A percentile compares a stretch with the other conserved stretches of the same genome.
Evolutionary conservation across 2,797 vertebrate species (phyloP).

Genomic region (Molossus alvarezi): DNA sequence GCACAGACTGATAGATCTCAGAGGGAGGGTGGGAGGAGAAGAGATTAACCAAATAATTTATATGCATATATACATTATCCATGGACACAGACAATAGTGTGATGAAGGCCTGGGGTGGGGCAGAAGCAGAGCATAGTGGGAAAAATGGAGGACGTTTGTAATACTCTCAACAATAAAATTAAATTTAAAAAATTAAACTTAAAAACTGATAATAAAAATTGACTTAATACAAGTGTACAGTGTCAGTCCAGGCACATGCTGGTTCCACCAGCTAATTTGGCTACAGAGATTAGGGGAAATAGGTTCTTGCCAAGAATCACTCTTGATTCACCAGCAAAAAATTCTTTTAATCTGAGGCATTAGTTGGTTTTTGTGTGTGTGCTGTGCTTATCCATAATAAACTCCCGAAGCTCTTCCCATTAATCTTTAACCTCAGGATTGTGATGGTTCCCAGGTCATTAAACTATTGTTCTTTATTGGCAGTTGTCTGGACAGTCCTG

Average conservation of each 20-base stretch:
- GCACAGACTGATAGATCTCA: no score
- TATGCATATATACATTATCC: no score
- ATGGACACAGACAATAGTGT: no score
- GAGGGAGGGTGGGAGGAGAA: no score
- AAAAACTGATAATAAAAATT: no score
- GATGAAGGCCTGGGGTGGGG: no score
- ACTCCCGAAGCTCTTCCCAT: slow-evolving; percentile 14
- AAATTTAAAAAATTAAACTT: no score
- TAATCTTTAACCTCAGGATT: slow-evolving; percentile 42
- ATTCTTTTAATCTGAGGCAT: neutral
- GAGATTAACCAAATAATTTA: no score
- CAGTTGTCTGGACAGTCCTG: neutral
- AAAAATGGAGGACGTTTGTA: no score
- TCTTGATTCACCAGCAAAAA: slow-evolving; percentile 17
- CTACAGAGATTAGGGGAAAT: slow-evolving; percentile 12
- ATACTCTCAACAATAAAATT: no score
- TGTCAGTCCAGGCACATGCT: neutral
- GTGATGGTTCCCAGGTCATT: neutral
- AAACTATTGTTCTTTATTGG: slow-evolving; percentile 21
- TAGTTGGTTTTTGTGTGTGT: neutral
- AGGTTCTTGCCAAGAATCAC: slow-evolving; percentile 30
- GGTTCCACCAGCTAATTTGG: neutral
- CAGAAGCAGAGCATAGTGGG: no score
- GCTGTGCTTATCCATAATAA: neutral
- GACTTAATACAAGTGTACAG: neutral